Base-by-base conservation (phyloP, 2,113 vertebrate genomes). In the Oryzias melastigma region DNA sequence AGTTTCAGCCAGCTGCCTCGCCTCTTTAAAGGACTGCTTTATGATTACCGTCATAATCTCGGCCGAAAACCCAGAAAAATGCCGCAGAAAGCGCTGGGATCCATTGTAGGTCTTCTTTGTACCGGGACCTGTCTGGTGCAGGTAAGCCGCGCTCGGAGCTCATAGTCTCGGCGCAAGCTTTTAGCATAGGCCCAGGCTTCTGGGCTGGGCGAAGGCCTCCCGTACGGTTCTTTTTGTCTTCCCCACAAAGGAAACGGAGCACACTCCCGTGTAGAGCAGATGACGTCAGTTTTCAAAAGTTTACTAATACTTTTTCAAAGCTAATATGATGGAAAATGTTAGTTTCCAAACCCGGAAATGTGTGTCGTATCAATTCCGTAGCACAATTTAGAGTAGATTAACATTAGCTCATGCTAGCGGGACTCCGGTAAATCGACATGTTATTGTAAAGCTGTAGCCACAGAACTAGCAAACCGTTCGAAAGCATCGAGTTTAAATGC, bases 1-100 rank as follows among this genome's bases (percentile, higher is more conserved):
- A 61, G 56, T 52, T 12, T 19, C 60, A 14, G 48, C 27, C 35
- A 44, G 63, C 71, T 25, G 53, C 60, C 71, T 47, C 58, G 27
- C 60, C 55, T 41, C 64, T 44, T 77, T 24, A 45, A 84, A 56
- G 49, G 60, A 64, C 66, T 79, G 54, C 84, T 90, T 62, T 85
- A 90, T 90, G 87, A 52, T 89, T 88, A 58, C 75, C 58, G 68
- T 78, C 52, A 82, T 43, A 68, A 73, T 50, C 15, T 58, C 82
- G 73, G 82, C 82, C 75, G 85, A 81, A 40, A 74, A 85, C 86
- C 87, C 81, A 77, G 89, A 85, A 84, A 84, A 82, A 92, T 93
- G 92, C 83, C 82, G 56, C 91, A 87, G 83, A 91, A 88, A 90
- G 78, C 86, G 62, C 82, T 92, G 90, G 88, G 89, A 87, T 88